phyloP scores from a whole-genome alignment of 2,888 invertebrate species.

The Aelia acuminata region DNA sequence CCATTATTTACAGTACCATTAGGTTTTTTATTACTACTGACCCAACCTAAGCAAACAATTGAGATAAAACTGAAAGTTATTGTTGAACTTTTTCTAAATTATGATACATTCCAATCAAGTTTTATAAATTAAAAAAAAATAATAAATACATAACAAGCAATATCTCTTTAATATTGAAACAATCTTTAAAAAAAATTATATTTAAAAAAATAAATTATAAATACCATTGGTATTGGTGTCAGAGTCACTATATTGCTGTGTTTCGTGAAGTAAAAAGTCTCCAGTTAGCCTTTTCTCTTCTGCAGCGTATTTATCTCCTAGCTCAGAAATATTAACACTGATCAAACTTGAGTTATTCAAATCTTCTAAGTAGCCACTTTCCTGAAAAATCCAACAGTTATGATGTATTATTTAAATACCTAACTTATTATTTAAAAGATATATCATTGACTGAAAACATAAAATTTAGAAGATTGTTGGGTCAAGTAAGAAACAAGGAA shows the following conservation, averaged over 20 bases:
- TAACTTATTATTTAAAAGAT: background rate
- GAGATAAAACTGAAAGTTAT: background rate
- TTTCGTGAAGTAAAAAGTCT: slow-evolving; percentile 65
- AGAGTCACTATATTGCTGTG: slow-evolving; percentile 59
- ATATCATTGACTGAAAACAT: background rate
- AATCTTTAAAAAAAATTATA: background rate
- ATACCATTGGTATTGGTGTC: slow-evolving; percentile 62
- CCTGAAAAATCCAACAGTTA: slow-evolving; percentile 52
- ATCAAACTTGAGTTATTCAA: slow-evolving; percentile 61
- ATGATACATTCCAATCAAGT: background rate
- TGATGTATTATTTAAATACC: background rate
- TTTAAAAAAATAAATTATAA: slow-evolving; percentile 7
- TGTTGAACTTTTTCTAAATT: background rate
- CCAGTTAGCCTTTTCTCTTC: slow-evolving; percentile 66
- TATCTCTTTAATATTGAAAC: background rate
- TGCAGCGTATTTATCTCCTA: slow-evolving; percentile 64
- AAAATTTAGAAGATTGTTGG: no score
- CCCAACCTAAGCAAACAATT: slow-evolving; percentile 60
- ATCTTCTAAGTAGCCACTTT: slow-evolving; percentile 63
- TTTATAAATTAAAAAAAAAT: background rate
- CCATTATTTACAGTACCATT: slow-evolving; percentile 50
- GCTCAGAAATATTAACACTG: slow-evolving; percentile 59
- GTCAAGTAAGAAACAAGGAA: no score
- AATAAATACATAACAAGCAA: background rate
- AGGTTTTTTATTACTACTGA: slow-evolving; percentile 57